These are phyloP conservation scores for Parochlus steinenii DNA, from an alignment of 2,888 invertebrate species.

Conservation along the genomic window DNA sequence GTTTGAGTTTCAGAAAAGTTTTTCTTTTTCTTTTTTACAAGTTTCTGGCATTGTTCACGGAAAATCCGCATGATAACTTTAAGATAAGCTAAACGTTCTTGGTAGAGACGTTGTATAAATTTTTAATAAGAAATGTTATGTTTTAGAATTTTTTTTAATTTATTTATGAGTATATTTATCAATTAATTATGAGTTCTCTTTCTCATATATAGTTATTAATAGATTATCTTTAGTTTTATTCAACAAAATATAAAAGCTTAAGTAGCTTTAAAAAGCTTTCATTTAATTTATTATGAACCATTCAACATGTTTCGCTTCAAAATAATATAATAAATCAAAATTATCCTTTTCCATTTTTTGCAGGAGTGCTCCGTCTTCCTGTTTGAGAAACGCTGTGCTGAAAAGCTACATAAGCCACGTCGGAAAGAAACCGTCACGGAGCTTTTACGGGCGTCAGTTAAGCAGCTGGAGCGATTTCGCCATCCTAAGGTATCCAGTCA, in stretches of 20 bases:
- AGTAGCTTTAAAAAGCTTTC: too few species aligned
- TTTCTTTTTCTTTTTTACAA: background rate
- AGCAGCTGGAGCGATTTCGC: constrained; percentile 61
- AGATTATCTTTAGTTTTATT: too few species aligned
- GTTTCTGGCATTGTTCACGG: background rate
- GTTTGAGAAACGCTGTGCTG: constrained; percentile 83
- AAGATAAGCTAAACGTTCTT: background rate
- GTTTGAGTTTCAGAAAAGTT: too few species aligned
- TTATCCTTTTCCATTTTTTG: constrained; percentile 18
- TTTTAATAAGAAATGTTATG: background rate
- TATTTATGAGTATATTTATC: too few species aligned
- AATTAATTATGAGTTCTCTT: too few species aligned
- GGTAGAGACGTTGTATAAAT: background rate
- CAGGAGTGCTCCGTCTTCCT: constrained; percentile 90
- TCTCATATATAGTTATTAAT: too few species aligned
- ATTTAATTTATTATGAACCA: too few species aligned
- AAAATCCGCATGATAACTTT: background rate
- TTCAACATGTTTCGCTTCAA: background rate
- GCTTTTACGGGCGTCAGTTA: constrained; percentile 60
- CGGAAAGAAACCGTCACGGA: constrained; percentile 86
- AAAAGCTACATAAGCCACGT: constrained; percentile 83
- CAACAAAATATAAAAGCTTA: too few species aligned
- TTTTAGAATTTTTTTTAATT: background rate
- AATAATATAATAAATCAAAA: constrained; percentile 2
- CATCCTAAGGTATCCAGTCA: constrained; percentile 51